These are phyloP conservation scores for Lonchura striata DNA, from an alignment of 2,113 vertebrate species.

Conservation along the genomic window DNA sequence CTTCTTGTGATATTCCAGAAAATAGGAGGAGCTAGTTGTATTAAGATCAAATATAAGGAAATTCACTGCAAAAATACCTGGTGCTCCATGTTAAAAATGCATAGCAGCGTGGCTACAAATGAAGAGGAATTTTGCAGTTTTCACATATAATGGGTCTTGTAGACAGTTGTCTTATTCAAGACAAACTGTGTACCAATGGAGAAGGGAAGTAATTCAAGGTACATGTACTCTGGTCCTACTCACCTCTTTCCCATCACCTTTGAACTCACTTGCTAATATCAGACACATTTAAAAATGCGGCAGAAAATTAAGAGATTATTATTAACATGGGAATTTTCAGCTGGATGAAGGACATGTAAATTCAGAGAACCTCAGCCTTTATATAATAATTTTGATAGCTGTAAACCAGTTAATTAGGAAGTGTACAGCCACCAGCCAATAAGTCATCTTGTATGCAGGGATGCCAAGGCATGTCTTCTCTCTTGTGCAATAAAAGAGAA, in stretches of 20 bases:
- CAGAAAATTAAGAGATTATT: neutral
- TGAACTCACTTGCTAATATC: neutral
- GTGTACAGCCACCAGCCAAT: neutral
- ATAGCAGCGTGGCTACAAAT: neutral
- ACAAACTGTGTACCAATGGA: neutral
- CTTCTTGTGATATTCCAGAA: neutral
- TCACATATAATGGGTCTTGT: neutral
- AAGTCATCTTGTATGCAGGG: neutral
- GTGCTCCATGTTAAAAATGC: neutral
- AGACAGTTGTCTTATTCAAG: neutral
- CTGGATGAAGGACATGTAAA: neutral
- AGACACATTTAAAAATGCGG: neutral
- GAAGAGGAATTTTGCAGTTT: neutral
- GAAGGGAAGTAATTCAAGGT: neutral
- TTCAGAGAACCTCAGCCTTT: neutral
- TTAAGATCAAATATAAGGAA: neutral
- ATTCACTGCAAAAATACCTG: neutral
- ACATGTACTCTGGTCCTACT: neutral
- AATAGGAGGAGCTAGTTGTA: neutral
- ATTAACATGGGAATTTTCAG: neutral
- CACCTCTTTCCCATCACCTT: neutral
- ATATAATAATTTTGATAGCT: neutral
- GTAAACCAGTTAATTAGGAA: neutral
- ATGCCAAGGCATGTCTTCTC: neutral
- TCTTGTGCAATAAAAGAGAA: neutral